phyloP scores from a whole-genome alignment of 2,888 invertebrate genomes.

The Boloria selene region DNA sequence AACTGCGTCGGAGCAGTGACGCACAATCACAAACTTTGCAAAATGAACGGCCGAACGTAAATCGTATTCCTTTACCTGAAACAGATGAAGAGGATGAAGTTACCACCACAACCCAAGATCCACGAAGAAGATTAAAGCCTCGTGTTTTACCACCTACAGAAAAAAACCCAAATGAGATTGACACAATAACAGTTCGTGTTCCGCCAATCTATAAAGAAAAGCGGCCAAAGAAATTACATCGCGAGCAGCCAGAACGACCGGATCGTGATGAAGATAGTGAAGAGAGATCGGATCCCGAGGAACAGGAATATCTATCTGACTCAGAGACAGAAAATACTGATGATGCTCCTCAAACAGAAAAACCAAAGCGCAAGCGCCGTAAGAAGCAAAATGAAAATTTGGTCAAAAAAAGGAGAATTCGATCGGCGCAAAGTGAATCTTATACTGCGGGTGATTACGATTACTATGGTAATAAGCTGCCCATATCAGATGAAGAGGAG shows the following conservation, averaged over 20 bases:
- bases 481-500: conserved; percentile 67
- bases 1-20: conserved; percentile 47
- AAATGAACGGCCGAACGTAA: conserved; percentile 50
- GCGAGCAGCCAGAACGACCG: conserved; percentile 53
- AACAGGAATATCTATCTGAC: conserved; percentile 47
- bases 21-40: conserved; percentile 56
- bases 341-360: conserved; percentile 53
- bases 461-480: conserved; percentile 65
- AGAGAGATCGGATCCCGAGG: conserved; percentile 40
- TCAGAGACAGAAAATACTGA: conserved; percentile 59
- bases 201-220: conserved; percentile 76
- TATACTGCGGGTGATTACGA: conserved; percentile 65
- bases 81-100: conserved; percentile 60
- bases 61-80: conserved; percentile 50
- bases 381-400: conserved; percentile 50
- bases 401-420: conserved; percentile 49
- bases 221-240: conserved; percentile 70
- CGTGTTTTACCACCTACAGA: conserved; percentile 76
- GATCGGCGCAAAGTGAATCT: conserved; percentile 51
- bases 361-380: conserved; percentile 57
- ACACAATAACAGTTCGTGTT: conserved; percentile 76
- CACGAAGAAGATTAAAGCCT: conserved; percentile 63
- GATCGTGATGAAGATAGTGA: conserved; percentile 55
- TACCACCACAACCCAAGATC: conserved; percentile 75
- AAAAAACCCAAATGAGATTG: conserved; percentile 75